phyloP scores from a whole-genome alignment of 35 echinoderm and acorn worm genomes.

The Diadema setosum region DNA sequence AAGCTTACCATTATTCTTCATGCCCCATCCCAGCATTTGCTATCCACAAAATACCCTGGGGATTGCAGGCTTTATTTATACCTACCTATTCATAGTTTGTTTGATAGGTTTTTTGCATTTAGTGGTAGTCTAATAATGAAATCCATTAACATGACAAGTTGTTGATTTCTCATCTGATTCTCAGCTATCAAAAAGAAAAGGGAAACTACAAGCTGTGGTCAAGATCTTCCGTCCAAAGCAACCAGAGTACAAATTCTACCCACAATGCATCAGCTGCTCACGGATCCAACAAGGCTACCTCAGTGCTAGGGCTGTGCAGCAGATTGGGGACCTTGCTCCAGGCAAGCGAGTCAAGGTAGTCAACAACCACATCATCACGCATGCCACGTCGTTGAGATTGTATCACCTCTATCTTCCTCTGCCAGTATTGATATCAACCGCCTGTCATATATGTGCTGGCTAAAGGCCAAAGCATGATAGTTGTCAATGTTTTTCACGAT shows the following conservation, averaged over 20 bases:
- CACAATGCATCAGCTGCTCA: slow-evolving; percentile 74
- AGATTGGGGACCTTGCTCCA: not conserved
- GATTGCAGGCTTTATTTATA: too few relatives aligned
- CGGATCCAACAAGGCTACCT: slow-evolving; percentile 36
- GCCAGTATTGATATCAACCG: slow-evolving; percentile 19
- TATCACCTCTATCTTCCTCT: slow-evolving; percentile 78
- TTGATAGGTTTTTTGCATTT: too few relatives aligned
- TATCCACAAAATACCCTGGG: too few relatives aligned
- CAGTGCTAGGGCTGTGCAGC: slow-evolving; percentile 20
- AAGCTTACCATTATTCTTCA: too few relatives aligned
- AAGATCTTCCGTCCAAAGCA: not conserved
- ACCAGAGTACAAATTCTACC: slow-evolving; percentile 67
- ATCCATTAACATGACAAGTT: too few relatives aligned
- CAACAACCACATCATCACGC: slow-evolving; percentile 55
- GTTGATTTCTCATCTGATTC: not conserved
- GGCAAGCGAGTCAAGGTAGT: not conserved
- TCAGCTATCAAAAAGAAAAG: not conserved
- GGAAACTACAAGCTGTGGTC: not conserved
- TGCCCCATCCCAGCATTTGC: too few relatives aligned
- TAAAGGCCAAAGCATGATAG: too few relatives aligned
- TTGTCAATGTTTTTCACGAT: too few relatives aligned
- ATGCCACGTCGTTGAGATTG: slow-evolving; percentile 56
- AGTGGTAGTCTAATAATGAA: too few relatives aligned
- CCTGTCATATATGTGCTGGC: not conserved
- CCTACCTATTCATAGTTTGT: too few relatives aligned